phyloP scores from a whole-genome alignment of 2,888 invertebrate genomes.

The Lasioglossum calceatum region DNA sequence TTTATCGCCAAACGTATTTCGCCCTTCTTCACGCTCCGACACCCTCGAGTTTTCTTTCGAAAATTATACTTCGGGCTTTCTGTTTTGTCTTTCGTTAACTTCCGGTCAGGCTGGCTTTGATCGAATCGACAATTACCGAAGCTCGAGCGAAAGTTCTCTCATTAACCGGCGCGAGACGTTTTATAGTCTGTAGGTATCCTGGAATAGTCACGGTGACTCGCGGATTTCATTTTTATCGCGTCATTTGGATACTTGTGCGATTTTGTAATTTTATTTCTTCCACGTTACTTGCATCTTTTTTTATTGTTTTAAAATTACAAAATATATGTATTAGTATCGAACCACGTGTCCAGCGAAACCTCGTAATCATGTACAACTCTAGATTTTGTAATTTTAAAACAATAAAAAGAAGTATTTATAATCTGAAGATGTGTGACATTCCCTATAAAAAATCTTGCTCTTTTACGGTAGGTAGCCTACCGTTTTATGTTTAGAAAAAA shows the following conservation, averaged over 20 bases:
- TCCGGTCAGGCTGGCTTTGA: neutral
- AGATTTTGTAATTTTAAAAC: neutral
- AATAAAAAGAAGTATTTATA: neutral
- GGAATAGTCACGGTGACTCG: neutral
- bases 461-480: too few species aligned
- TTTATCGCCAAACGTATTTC: constrained; percentile 32
- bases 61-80: constrained; percentile 10
- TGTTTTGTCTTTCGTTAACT: neutral
- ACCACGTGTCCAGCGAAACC: too few species aligned
- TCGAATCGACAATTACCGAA: constrained; percentile 4
- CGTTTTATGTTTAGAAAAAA: too few species aligned
- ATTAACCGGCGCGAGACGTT: neutral
- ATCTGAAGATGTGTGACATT: too few species aligned
- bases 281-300: too few species aligned
- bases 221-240: neutral
- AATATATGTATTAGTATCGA: neutral
- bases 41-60: neutral
- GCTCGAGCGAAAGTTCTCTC: neutral
- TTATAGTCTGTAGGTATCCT: neutral
- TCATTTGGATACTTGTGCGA: neutral
- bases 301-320: too few species aligned
- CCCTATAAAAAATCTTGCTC: too few species aligned
- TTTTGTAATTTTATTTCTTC: too few species aligned
- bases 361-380: neutral
- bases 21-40: constrained; percentile 21